A percentile compares a stretch with the other conserved stretches of the same genome.
Evolutionary conservation across 1,140 invertebrate species (phyloP).

Genomic region (Euwallacea fornicatus): DNA sequence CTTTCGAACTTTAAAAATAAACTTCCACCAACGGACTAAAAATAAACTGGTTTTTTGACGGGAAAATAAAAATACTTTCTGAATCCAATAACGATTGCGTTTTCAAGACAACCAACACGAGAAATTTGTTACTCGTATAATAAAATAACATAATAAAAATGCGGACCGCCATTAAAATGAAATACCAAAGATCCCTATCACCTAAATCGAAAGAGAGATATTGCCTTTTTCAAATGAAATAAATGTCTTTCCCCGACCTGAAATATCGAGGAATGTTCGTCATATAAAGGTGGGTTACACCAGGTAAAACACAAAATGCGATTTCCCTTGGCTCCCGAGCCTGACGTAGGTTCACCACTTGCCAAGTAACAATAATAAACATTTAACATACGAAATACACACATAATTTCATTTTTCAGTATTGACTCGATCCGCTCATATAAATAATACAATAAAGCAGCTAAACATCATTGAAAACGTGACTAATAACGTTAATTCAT

Average conservation of each 20-base stretch:
- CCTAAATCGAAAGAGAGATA: conserved; percentile 28
- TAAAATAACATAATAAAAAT: conserved; percentile 31
- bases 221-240: conserved; percentile 31
- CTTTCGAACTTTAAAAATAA: conserved; percentile 11
- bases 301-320: background rate
- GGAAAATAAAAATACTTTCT: conserved; percentile 5
- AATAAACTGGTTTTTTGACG: conserved; percentile 14
- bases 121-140: conserved; percentile 24
- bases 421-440: too few relatives aligned
- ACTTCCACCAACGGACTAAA: conserved; percentile 10
- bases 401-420: too few relatives aligned
- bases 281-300: conserved; percentile 8
- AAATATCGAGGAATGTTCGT: conserved; percentile 31
- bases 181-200: conserved; percentile 32
- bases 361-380: too few relatives aligned
- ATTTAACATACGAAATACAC: too few relatives aligned
- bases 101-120: conserved; percentile 27
- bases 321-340: too few relatives aligned
- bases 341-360: too few relatives aligned
- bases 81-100: conserved; percentile 2
- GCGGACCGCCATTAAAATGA: conserved; percentile 21
- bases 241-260: conserved; percentile 23
- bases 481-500: too few relatives aligned
- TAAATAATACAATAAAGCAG: too few relatives aligned
- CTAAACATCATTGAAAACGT: too few relatives aligned